These are phyloP conservation scores for Drosophila diplacantha DNA, from an alignment of 2,888 invertebrate species.

Conservation along the genomic window DNA sequence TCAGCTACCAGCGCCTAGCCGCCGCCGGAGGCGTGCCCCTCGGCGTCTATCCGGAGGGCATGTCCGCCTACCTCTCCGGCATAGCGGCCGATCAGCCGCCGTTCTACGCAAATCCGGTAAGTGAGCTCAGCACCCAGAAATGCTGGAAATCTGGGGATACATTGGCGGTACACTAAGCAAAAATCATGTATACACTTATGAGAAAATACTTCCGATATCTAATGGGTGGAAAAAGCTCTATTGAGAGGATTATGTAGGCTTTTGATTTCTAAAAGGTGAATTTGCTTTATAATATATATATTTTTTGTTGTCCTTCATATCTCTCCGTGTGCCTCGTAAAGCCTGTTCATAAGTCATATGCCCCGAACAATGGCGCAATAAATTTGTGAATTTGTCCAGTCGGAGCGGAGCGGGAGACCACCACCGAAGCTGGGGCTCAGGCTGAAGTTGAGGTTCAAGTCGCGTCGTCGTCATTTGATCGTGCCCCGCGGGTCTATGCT, in stretches of 20 bases:
- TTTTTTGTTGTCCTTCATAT: background rate
- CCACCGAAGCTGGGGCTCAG: constrained; percentile 38
- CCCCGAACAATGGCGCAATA: constrained; percentile 68
- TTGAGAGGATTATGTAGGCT: no score
- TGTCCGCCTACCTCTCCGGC: constrained; percentile 91
- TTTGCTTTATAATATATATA: background rate
- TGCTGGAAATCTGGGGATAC: background rate
- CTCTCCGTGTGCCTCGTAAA: constrained; percentile 8
- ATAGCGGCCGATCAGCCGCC: constrained; percentile 91
- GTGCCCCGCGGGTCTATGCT: constrained; percentile 59
- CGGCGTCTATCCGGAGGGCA: constrained; percentile 89
- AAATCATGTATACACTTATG: background rate
- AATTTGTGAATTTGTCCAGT: constrained; percentile 71
- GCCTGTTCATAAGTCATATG: constrained; percentile 66
- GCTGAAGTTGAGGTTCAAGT: constrained; percentile 19
- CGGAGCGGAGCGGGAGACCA: constrained; percentile 54
- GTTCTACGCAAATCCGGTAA: constrained; percentile 90
- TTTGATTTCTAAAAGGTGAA: background rate
- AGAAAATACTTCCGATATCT: background rate
- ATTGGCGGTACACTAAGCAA: background rate
- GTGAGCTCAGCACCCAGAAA: constrained; percentile 74
- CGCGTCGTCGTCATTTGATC: constrained; percentile 62
- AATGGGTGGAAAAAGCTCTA: no score
- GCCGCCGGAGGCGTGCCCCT: constrained; percentile 83
- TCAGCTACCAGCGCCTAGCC: constrained; percentile 86